These are phyloP conservation scores for Dryadula phaetusa DNA, from an alignment of 2,888 invertebrate species.

Conservation along the genomic window DNA sequence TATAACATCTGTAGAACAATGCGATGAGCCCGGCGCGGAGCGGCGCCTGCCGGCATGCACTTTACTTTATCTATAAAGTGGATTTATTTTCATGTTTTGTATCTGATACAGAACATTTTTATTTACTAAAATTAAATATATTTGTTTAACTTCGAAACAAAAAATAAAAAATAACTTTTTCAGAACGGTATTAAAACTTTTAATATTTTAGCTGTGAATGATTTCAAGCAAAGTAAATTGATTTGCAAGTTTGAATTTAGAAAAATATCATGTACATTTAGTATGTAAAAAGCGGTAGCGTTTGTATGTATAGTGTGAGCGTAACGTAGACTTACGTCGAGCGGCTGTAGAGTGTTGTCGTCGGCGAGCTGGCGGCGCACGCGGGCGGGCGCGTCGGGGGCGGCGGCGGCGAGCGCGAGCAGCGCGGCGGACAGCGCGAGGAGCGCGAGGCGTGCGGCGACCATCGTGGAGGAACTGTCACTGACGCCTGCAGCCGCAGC, in stretches of 20 bases:
- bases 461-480: slow-evolving; percentile 44
- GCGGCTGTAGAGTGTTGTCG: slow-evolving; percentile 72
- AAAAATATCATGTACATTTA: not conserved
- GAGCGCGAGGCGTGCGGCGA: slow-evolving; percentile 37
- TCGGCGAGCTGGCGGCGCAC: slow-evolving; percentile 70
- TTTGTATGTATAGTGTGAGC: not conserved
- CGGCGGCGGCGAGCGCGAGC: slow-evolving; percentile 49
- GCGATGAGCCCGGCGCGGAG: not conserved
- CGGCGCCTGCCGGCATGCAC: not conserved
- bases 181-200: not conserved
- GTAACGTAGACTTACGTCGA: slow-evolving; percentile 64
- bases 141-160: not conserved
- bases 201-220: not conserved
- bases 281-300: not conserved
- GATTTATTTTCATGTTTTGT: not conserved
- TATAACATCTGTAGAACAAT: slow-evolving; percentile 21
- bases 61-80: not conserved
- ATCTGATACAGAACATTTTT: not conserved
- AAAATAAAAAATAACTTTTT: not conserved
- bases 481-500: slow-evolving; percentile 36
- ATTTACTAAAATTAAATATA: not conserved
- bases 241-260: not conserved
- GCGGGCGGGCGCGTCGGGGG: slow-evolving; percentile 50
- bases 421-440: slow-evolving; percentile 46
- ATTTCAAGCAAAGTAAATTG: not conserved